Conservation (phyloP, 2,888 invertebrate species). For the Sarcophaga variegata region DNA sequence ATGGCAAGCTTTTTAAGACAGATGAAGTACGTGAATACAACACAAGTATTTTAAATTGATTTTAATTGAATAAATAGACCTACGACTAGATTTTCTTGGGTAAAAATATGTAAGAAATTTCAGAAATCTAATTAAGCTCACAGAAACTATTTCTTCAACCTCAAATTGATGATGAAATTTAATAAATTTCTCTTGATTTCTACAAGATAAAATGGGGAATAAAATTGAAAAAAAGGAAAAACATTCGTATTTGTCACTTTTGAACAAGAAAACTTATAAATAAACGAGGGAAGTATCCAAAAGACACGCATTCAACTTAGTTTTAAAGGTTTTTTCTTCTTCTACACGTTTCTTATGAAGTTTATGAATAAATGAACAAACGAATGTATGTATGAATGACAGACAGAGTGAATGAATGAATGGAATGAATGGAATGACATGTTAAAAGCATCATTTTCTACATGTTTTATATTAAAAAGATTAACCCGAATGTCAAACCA, state of each 20-base stretch:
- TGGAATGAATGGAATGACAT: constrained; percentile 57
- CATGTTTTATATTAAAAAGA: constrained; percentile 47
- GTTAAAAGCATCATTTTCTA: constrained; percentile 64
- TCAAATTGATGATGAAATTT: constrained; percentile 10
- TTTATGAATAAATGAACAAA: constrained; percentile 23
- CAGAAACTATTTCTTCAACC: constrained; percentile 53
- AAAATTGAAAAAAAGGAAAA: constrained; percentile 45
- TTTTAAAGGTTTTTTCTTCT: not conserved
- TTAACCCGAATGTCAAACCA: constrained; percentile 60
- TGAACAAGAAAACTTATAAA: constrained; percentile 55
- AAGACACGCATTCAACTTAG: too few species aligned
- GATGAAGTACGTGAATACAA: too few species aligned
- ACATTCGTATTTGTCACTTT: constrained; percentile 67
- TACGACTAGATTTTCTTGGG: too few species aligned
- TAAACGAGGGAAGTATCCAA: not conserved
- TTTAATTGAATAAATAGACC: too few species aligned
- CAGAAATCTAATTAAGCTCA: constrained; percentile 36
- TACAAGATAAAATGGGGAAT: not conserved
- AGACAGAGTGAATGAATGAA: constrained; percentile 1
- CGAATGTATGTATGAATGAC: not conserved
- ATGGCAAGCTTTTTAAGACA: too few species aligned
- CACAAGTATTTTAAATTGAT: too few species aligned
- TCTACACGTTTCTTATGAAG: constrained; percentile 2
- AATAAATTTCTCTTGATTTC: constrained; percentile 12
- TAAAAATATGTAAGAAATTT: too few species aligned